phyloP scores from a whole-genome alignment of 2,888 invertebrate species.

The Rotaria socialis region DNA sequence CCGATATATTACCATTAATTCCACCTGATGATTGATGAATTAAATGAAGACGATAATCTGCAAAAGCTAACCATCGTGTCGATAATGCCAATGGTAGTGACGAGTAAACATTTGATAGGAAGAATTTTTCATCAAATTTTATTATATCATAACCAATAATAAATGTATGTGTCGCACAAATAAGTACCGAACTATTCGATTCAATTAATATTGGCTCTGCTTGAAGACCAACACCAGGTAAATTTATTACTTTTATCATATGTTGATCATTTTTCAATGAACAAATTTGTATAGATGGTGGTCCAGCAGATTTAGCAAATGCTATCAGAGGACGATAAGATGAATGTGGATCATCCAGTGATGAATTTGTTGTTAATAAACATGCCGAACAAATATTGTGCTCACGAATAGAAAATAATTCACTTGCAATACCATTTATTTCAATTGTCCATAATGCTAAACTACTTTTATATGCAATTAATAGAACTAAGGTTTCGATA shows the following conservation, averaged over 20 bases:
- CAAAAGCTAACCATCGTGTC: slow-evolving; percentile 46
- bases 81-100: slow-evolving; percentile 23
- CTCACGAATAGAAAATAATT: slow-evolving; percentile 33
- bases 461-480: slow-evolving; percentile 32
- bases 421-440: slow-evolving; percentile 12
- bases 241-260: not conserved
- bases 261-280: slow-evolving; percentile 28
- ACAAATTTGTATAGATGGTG: slow-evolving; percentile 12
- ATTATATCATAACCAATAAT: slow-evolving; percentile 30
- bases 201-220: not conserved
- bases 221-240: not conserved
- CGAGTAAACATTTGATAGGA: not conserved
- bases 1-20: slow-evolving; percentile 21
- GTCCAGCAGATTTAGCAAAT: slow-evolving; percentile 26
- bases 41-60: slow-evolving; percentile 41
- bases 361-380: not conserved
- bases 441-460: slow-evolving; percentile 35
- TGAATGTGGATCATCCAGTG: not conserved
- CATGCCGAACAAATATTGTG: slow-evolving; percentile 12
- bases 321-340: not conserved
- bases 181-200: not conserved
- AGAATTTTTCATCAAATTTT: slow-evolving; percentile 21
- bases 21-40: slow-evolving; percentile 25
- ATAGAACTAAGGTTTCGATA: not conserved
- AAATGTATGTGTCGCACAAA: slow-evolving; percentile 1